Evolutionary conservation across 1,140 invertebrate genomes (phyloP).

Genomic region (Rhyacophila brunnea): DNA sequence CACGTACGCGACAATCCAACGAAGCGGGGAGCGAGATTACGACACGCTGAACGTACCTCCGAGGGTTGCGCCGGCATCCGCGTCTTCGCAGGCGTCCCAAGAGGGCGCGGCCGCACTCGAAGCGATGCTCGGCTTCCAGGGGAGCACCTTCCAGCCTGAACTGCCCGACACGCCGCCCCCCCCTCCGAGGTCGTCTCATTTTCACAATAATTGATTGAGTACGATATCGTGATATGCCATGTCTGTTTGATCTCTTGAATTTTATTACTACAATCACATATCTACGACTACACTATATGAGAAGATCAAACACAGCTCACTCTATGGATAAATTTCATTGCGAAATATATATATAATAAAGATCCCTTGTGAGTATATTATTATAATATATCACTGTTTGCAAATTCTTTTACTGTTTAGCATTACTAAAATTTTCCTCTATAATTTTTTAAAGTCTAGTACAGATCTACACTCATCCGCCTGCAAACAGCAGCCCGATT

Average conservation of each 20-base stretch:
- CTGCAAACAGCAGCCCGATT: too few relatives aligned
- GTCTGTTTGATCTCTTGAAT: not conserved
- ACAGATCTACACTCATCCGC: too few relatives aligned
- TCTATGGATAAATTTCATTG: too few relatives aligned
- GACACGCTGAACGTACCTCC: conserved; percentile 44
- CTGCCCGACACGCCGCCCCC: conserved; percentile 28
- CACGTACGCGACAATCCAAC: conserved; percentile 83
- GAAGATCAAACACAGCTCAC: too few relatives aligned
- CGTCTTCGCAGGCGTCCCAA: not conserved
- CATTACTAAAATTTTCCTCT: too few relatives aligned
- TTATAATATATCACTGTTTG: too few relatives aligned
- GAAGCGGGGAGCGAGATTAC: conserved; percentile 45
- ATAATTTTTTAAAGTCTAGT: too few relatives aligned
- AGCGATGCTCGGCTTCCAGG: conserved; percentile 42
- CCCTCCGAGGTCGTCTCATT: conserved; percentile 22
- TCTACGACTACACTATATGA: too few relatives aligned
- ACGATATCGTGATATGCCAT: not conserved
- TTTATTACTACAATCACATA: not conserved
- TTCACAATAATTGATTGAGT: conserved; percentile 3
- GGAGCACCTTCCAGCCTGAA: conserved; percentile 33
- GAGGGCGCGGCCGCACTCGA: conserved; percentile 39
- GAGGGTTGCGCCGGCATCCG: conserved; percentile 1
- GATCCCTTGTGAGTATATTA: too few relatives aligned
- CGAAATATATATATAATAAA: too few relatives aligned
- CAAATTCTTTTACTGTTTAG: too few relatives aligned